A percentile compares a stretch with the other conserved stretches of the same genome.
These are phyloP conservation scores for Tenrec ecaudatus DNA, from an alignment of 2,113 vertebrate genomes.

Conservation along the genomic window DNA sequence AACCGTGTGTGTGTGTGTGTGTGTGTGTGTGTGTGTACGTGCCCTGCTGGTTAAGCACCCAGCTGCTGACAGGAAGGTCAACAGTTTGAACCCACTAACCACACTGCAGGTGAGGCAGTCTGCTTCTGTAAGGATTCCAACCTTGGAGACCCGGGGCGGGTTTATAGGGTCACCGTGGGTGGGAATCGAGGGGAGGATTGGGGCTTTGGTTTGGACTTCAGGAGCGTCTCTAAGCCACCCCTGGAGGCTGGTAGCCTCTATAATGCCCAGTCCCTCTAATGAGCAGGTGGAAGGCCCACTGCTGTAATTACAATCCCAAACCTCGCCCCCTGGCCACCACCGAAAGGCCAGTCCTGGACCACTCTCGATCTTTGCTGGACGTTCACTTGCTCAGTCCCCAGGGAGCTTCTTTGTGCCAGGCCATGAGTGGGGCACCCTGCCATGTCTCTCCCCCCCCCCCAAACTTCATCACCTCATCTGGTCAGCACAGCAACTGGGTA, in stretches of 20 bases:
- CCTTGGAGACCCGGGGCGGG: no score
- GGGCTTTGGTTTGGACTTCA: no score
- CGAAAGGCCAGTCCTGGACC: background rate
- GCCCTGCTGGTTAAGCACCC: background rate
- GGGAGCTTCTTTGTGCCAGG: background rate
- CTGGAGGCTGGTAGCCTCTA: background rate
- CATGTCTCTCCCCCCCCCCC: no score
- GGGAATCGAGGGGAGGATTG: no score
- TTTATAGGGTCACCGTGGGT: no score
- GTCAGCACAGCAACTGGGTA: background rate
- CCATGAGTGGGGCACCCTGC: background rate
- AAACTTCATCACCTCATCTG: background rate
- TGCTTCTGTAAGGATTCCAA: background rate
- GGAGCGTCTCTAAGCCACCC: background rate
- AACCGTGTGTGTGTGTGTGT: no score
- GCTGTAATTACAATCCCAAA: constrained; percentile 10
- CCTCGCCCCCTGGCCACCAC: background rate
- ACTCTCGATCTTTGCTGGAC: background rate
- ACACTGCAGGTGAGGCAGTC: background rate
- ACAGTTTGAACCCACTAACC: background rate
- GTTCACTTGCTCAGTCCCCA: background rate
- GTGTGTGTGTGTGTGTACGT: no score
- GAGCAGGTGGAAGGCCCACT: background rate
- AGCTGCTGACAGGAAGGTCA: background rate
- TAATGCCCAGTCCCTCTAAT: background rate